Percentiles rank a stretch among this genome's conserved stretches.
These are phyloP conservation scores for Poeciliopsis presidionis DNA, from an alignment of 2,797 vertebrate genomes.

Conservation along the genomic window DNA sequence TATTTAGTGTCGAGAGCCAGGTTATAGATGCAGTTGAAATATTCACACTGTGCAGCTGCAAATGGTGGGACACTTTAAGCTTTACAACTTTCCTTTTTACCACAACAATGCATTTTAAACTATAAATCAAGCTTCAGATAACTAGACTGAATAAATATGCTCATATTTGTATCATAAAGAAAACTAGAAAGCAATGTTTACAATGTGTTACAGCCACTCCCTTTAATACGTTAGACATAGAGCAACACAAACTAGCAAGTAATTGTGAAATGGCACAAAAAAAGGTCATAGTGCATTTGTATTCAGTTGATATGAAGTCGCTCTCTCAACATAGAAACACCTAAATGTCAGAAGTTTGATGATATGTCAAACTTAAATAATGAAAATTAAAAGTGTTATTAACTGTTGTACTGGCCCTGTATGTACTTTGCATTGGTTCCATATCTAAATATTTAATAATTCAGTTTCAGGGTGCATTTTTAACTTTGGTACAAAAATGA, in stretches of 20 bases:
- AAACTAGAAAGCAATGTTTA: neutral
- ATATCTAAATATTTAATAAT: no score
- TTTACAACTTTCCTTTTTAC: neutral
- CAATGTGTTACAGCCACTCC: neutral
- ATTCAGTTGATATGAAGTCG: neutral
- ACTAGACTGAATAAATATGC: neutral
- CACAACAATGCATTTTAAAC: neutral
- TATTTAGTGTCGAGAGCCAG: neutral
- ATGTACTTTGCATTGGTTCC: no score
- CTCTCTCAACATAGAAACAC: no score
- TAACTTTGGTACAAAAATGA: no score
- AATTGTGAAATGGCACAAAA: neutral
- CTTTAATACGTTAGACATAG: neutral
- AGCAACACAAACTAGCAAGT: neutral
- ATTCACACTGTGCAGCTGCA: neutral
- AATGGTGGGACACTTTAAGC: neutral
- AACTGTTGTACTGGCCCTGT: no score
- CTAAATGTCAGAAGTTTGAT: no score
- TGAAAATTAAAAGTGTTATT: no score
- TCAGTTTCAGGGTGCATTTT: no score
- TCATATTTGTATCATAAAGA: neutral
- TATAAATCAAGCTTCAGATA: neutral
- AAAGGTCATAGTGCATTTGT: neutral
- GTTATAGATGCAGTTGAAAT: neutral
- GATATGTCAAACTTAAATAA: no score